Evolutionary conservation across 2,888 invertebrate species (phyloP), one percentile per base, ranked within the genome.

Genomic region (Harpalus rubripes): DNA sequence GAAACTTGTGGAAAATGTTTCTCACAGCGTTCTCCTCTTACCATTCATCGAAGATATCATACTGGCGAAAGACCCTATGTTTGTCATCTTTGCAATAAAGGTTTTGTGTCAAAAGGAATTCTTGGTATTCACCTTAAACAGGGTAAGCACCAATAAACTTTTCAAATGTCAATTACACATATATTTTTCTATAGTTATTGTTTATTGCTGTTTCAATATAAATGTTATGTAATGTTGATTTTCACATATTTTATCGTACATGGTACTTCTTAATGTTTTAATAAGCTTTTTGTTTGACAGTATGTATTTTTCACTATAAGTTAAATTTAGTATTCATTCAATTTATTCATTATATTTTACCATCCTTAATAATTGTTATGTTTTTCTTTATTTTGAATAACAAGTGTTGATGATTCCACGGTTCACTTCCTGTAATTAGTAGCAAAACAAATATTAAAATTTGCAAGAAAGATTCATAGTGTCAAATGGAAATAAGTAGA

Each of bases 81-180:
- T 0, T 94, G 94, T 86, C 91, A 92, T 7, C 90, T 92, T 10
- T 94, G 94, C 78, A 92, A 91, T 0, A 92, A 92, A 78, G 92
- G 93, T 0, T 94, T 94, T 85, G 93, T 93, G 0, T 93, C 94
- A 80, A 91, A 91, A 15, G 92, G 93, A 0, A 93, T 93, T 52
- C 89, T 93, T 79, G 93, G 93, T 84, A 88, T 92, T 39, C 94
- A 94, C 87, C 89, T 91, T 86, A 91, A 91, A 80, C 85, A 85
- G 85, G 85, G 85, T 79, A 85, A 85, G 18, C 85, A 85, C 39
- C 80, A 80, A 59, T 52, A 12, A 52, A 52, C 44, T 52, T 56
- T 56, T 3, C 16, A 16, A 59, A 59, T 59, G 41, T 18, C 12
- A 41, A 68, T 39, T 32, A 39, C 7, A 39, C n/a, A 41, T 68